These are phyloP conservation scores for Falco berigora DNA, from an alignment of 2,797 vertebrate genomes.

Conservation along the genomic window DNA sequence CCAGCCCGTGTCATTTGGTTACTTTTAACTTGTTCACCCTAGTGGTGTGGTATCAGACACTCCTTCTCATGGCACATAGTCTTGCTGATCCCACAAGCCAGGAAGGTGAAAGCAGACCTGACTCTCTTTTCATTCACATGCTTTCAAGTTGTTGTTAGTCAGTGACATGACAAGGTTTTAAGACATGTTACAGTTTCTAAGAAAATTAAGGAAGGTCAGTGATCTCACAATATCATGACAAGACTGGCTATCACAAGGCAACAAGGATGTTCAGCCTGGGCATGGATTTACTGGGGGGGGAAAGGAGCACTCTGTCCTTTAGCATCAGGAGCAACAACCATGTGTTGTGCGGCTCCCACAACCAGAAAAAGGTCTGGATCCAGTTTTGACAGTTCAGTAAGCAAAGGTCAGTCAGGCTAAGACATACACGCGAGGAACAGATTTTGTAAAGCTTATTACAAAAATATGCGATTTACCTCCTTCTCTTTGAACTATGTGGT, in stretches of 20 bases:
- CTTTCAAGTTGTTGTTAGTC: not conserved
- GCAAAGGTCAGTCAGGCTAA: not conserved
- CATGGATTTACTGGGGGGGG: not conserved
- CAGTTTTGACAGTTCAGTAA: not conserved
- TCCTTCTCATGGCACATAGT: not conserved
- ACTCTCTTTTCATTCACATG: not conserved
- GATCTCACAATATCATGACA: not conserved
- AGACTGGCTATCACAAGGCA: not conserved
- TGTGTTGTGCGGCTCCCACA: not conserved
- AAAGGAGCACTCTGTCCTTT: not conserved
- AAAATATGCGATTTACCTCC: conserved; percentile 79
- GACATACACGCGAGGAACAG: fast-evolving
- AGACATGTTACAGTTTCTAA: not conserved
- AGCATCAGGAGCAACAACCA: not conserved
- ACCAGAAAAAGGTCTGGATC: not conserved
- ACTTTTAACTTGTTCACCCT: not conserved
- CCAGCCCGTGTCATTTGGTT: not conserved
- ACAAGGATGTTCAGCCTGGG: not conserved
- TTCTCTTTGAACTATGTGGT: conserved; percentile 94
- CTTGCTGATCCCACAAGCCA: not conserved
- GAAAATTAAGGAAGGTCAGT: not conserved
- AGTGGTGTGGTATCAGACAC: not conserved
- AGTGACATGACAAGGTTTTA: not conserved
- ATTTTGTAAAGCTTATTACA: not conserved
- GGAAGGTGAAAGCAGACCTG: not conserved